Conservation (phyloP, 1,140 invertebrate genomes). For the Drosophila yakuba region DNA sequence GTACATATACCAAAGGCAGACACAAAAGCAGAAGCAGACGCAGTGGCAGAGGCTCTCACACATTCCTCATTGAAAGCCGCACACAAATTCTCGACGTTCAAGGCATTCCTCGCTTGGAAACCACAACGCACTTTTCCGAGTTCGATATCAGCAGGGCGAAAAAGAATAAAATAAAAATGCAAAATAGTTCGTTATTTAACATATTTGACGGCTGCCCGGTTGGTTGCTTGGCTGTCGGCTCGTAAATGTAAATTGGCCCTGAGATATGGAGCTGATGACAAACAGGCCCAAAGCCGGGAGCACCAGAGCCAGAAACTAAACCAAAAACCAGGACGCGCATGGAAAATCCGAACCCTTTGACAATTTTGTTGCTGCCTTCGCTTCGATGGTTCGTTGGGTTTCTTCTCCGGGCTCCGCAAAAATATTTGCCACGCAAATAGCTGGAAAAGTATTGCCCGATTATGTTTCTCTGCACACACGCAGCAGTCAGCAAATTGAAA, state of each 20-base stretch:
- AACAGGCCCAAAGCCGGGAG: slow-evolving; percentile 42
- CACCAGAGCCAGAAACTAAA: slow-evolving; percentile 5
- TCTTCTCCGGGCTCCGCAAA: slow-evolving; percentile 25
- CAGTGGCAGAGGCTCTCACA: slow-evolving; percentile 18
- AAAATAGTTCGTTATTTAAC: slow-evolving; percentile 83
- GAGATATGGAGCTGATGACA: slow-evolving; percentile 70
- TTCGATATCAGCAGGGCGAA: slow-evolving; percentile 16
- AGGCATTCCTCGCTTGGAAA: slow-evolving; percentile 60
- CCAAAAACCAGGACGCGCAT: slow-evolving; percentile 6
- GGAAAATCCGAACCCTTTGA: slow-evolving; percentile 56
- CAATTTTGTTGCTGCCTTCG: slow-evolving; percentile 58
- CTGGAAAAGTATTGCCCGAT: slow-evolving; percentile 64
- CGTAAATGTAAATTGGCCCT: slow-evolving; percentile 72
- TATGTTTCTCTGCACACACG: slow-evolving; percentile 71
- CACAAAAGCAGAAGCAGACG: slow-evolving; percentile 17
- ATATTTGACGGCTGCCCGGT: slow-evolving; percentile 66
- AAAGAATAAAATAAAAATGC: slow-evolving; percentile 72
- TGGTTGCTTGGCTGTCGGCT: slow-evolving; percentile 17
- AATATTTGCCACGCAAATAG: slow-evolving; percentile 73
- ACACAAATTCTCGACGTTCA: slow-evolving; percentile 58
- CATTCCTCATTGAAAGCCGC: slow-evolving; percentile 60
- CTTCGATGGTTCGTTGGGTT: slow-evolving; percentile 57
- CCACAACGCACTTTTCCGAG: slow-evolving; percentile 1
- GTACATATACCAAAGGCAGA: not conserved
- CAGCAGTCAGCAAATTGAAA: slow-evolving; percentile 74